Evolutionary conservation across 1,140 invertebrate genomes (phyloP), one percentile per base, ranked within the genome.

Genomic region (Ceratina japonica): DNA sequence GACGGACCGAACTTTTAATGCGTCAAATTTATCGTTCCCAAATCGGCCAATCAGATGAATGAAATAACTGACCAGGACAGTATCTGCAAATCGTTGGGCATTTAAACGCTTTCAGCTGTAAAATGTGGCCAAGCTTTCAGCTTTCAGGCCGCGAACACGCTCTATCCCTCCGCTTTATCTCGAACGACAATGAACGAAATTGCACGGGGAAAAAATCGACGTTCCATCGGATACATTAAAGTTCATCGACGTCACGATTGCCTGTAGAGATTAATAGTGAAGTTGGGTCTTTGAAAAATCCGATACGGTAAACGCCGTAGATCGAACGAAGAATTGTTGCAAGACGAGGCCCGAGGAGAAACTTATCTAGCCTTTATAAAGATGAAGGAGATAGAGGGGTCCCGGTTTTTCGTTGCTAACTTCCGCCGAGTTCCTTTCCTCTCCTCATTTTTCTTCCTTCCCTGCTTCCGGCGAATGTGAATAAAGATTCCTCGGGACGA

Each of bases 51-150:
- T 72, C 68, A 72, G 15, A 16, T 56, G 15, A 5, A 20, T 31
- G 49, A 8, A 37, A 62, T 66, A 69, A 59, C 31, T 37, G 4
- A 0, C 18, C 20, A 0, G 27, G 44, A 18, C 31, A 63, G 70
- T 72, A 64, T 72, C 51, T 24, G 59, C 20, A 27, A 78, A 72
- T 78, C 27, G 75, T 63, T 20, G 27, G n/a, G 49, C 69, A 13
- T 78, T 78, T 78, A 72, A 78, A 64, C 59, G 68, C 69, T 63
- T 56, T 70, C 66, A 4, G 16, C 58, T 70, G 66, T 62, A 62
- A 77, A 77, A 62, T 59, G 27, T 37, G 27, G 15, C 24, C 58
- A 49, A 44, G 65, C 44, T 77, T 62, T 77, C 75, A 54, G 49
- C 75, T 54, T 69, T 72, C 66, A 37, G n/a, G 37, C 20, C 10